phyloP scores from a whole-genome alignment of 2,888 invertebrate species.

The Drosophila koepferae region DNA sequence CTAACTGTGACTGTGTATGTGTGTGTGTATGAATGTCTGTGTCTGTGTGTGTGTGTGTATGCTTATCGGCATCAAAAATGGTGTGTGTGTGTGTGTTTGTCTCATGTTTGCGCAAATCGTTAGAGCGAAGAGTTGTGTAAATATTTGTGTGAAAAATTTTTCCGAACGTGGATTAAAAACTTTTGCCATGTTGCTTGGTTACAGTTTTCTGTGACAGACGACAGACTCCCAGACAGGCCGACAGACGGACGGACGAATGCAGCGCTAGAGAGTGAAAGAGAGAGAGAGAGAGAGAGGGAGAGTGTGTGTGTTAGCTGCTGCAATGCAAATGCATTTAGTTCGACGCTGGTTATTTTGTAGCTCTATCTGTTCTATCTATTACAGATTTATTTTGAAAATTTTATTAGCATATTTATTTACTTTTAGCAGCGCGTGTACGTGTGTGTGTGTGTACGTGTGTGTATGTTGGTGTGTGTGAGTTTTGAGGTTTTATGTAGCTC shows the following conservation, averaged over 20 bases:
- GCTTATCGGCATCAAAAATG: slow-evolving; percentile 65
- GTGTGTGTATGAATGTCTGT: slow-evolving; percentile 22
- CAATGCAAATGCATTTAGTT: slow-evolving; percentile 60
- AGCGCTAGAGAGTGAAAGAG: not conserved
- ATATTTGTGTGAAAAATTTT: slow-evolving; percentile 81
- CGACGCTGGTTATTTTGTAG: slow-evolving; percentile 67
- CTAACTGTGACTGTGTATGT: slow-evolving; percentile 59
- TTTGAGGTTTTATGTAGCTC: slow-evolving; percentile 50
- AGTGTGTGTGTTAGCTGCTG: not conserved
- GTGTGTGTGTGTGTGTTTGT: slow-evolving; percentile 54
- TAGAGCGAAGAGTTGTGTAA: slow-evolving; percentile 81
- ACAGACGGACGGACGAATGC: not conserved
- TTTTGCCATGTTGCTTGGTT: slow-evolving; percentile 74
- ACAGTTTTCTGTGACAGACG: slow-evolving; percentile 55
- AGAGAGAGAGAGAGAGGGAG: not conserved
- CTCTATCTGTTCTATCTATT: slow-evolving; percentile 76
- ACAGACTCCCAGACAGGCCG: not conserved
- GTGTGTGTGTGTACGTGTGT: slow-evolving; percentile 9
- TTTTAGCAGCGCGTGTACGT: slow-evolving; percentile 42
- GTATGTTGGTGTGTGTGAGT: slow-evolving; percentile 13
- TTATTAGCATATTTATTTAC: slow-evolving; percentile 79
- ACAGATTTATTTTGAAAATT: slow-evolving; percentile 80
- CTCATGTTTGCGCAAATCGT: slow-evolving; percentile 79
- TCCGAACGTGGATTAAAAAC: slow-evolving; percentile 79
- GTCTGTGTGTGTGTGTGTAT: slow-evolving; percentile 11